A percentile compares a stretch with the other conserved stretches of the same genome.
Conservation (phyloP, 2,113 vertebrate species). For the Noturus placidus region DNA sequence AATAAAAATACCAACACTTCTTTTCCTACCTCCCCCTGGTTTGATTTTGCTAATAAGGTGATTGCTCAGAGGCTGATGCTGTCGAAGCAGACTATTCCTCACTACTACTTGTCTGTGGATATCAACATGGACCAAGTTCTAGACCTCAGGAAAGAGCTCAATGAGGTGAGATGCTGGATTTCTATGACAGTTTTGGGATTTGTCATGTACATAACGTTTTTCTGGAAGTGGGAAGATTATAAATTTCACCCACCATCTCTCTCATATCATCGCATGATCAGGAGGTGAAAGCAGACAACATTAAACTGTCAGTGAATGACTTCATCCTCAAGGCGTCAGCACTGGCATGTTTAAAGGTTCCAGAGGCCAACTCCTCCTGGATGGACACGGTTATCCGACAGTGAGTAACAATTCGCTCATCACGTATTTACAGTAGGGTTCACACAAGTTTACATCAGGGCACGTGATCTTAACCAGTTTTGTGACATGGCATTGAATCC, state of each 20-base stretch:
- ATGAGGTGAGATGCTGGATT: conserved; percentile 74
- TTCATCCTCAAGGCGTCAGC: conserved; percentile 97
- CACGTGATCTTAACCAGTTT: not conserved
- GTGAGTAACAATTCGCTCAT: conserved; percentile 75
- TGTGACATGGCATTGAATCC: not conserved
- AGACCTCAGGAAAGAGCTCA: conserved; percentile 89
- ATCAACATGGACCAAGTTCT: conserved; percentile 92
- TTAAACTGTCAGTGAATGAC: conserved; percentile 96
- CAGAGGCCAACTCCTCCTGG: conserved; percentile 98
- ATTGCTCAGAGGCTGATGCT: conserved; percentile 96
- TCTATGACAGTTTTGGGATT: not conserved
- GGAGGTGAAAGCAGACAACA: conserved; percentile 83
- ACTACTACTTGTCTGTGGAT: conserved; percentile 97
- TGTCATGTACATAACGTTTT: not conserved
- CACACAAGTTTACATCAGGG: not conserved
- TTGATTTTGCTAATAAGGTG: conserved; percentile 71
- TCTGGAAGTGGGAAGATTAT: not conserved
- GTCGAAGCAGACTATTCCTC: conserved; percentile 98
- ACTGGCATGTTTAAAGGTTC: conserved; percentile 93
- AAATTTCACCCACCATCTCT: not conserved
- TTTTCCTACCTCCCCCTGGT: conserved; percentile 15
- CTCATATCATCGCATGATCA: conserved; percentile 57
- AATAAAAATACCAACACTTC: not conserved
- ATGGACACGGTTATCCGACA: conserved; percentile 96
- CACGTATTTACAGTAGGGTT: not conserved